Evolutionary conservation across 2,797 vertebrate genomes (phyloP), one percentile per base, ranked within the genome.

Genomic region (Gastrophryne carolinensis): DNA sequence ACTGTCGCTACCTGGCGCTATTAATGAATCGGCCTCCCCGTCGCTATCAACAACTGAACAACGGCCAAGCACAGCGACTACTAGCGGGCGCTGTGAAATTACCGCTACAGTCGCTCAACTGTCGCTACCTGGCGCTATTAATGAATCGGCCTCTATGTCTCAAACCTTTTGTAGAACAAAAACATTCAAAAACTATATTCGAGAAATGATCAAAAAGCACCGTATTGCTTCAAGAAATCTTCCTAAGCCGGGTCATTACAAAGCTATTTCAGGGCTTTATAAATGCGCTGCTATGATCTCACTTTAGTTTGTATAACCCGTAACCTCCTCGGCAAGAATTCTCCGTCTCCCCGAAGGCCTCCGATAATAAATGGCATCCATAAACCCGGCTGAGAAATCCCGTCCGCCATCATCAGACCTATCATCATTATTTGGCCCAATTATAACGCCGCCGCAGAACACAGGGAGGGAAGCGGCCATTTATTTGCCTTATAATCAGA

Each of bases 401-500:
- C n/a, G 15, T 56, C 15, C 8, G 27, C 53, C 27, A 17, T 30
- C 27, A 17, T 56, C n/a, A 30, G 26, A 26, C 3, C 27, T 56
- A 56, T 56, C 53, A 56, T 56, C 53, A 56, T 56, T 30, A 56
- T 27, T 56, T 5, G 53, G 13, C 27, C 39, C 35, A 30, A 54
- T 3, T 49, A 37, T n/a, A 53, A 72, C 39, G 53, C 47, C 58
- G 26, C 4, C 2, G 13, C 21, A 57, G 41, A 57, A 24, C 52
- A 15, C 67, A 53, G 15, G 27, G 35, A 50, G 26, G 29, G n/a
- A 19, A n/a, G 30, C 17, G 53, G 41, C 27, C 41, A 60, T 53
- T 62, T 61, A 29, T 63, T 72, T 62, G 29, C 44, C 53, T 56
- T 56, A 15, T 32, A 56, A 56, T 30, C 53, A 53, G 13, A 23